Percentiles rank a stretch among this genome's conserved stretches.
Conservation (phyloP, 1,140 invertebrate genomes). For the Penaeus chinensis region DNA sequence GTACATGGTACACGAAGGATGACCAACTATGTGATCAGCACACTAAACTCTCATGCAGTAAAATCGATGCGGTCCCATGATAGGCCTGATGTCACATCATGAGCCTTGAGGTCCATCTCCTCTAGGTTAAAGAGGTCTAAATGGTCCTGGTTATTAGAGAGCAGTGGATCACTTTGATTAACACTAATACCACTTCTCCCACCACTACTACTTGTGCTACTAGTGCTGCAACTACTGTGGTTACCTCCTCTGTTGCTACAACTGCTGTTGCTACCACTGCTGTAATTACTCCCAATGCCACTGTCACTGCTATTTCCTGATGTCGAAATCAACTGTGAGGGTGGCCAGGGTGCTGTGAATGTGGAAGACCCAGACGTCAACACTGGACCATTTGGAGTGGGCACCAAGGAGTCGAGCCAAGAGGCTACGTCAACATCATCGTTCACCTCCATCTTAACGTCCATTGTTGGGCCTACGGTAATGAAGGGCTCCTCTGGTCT, state of each 20-base stretch:
- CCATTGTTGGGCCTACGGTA: constrained; percentile 25
- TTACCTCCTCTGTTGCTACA: constrained; percentile 42
- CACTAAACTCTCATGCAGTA: constrained; percentile 44
- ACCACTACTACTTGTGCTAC: constrained; percentile 35
- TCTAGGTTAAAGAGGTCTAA: constrained; percentile 59
- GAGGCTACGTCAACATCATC: constrained; percentile 59
- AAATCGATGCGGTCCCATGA: constrained; percentile 59
- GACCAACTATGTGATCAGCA: constrained; percentile 17
- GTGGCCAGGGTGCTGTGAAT: constrained; percentile 32
- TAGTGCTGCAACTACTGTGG: constrained; percentile 41
- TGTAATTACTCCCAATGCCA: constrained; percentile 36
- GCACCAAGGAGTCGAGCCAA: constrained; percentile 55
- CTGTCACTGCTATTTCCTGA: constrained; percentile 40
- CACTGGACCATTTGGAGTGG: constrained; percentile 14
- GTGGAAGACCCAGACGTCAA: constrained; percentile 10
- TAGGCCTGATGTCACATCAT: constrained; percentile 44
- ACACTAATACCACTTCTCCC: constrained; percentile 25
- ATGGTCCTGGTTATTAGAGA: constrained; percentile 59
- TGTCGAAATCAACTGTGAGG: constrained; percentile 5
- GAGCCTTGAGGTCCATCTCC: constrained; percentile 60
- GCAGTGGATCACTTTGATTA: constrained; percentile 62
- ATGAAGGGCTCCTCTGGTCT: constrained; percentile 4
- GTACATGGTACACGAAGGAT: not conserved
- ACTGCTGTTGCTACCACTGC: constrained; percentile 25
- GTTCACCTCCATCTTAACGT: constrained; percentile 56